Evolutionary conservation across 2,888 invertebrate genomes (phyloP), one percentile per base, ranked within the genome.

Genomic region (Orchesella flavescens): DNA sequence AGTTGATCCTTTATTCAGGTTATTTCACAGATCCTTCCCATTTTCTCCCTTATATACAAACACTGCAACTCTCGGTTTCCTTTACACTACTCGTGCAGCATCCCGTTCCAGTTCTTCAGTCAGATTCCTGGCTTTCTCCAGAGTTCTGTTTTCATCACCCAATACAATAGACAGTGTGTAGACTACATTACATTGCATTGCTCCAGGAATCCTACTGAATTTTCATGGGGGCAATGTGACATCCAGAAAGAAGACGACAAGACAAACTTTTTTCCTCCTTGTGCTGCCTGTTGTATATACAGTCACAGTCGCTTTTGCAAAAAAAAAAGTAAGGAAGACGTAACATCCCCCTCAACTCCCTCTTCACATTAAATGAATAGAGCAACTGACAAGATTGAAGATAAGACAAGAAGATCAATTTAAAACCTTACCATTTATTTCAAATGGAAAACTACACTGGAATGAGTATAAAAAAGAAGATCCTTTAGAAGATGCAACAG

Each of bases 111-210:
- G 71, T n/a, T 34, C 3, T 34, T 49, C 75, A 75, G 75, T 75
- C 75, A 75, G 75, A 55, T 17, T 75, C 65, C 75, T 75, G 75
- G 65, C 75, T 75, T 75, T 75, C 66, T 53, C 75, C 66, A 65
- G 65, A 74, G 71, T 71, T 19, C 17, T 57, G 71, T 71, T 19
- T 57, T 57, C 3, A 57, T 61, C 57, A 17, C n/a, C 3, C 43
- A 4, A 71, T 19, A 21, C 24, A 53, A 9, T 23, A 23, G 15
- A 1, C 34, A 57, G 53, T 12, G 17, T 53, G 71, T 21, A 55
- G 12, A 2, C 4, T 69, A 3, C 12, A 61, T 9, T 61, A 15
- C 24, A 23, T 61, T 17, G 23, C 23, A 23, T 21, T 61, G 61
- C 24, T 61, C 61, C 34, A 34, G 34, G 34, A 34, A 34, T 34